These are phyloP conservation scores for Aythya baeri DNA, from an alignment of 2,113 vertebrate species.

Conservation along the genomic window DNA sequence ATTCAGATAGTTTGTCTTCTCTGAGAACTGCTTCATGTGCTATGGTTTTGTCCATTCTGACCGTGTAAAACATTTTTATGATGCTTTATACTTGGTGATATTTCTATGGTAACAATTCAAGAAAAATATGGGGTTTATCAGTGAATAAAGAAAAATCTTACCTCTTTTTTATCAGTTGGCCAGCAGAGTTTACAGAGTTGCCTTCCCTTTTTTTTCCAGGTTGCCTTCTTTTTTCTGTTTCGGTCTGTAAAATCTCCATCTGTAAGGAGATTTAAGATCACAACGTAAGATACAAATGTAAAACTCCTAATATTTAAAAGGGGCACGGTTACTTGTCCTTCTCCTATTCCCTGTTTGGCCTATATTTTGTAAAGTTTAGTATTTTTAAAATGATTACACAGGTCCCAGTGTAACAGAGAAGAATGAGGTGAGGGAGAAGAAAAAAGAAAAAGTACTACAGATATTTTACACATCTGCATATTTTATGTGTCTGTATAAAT, in stretches of 20 bases:
- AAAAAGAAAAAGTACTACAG: neutral
- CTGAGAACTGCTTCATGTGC: neutral
- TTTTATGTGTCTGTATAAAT: neutral
- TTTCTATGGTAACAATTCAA: neutral
- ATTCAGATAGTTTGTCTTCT: neutral
- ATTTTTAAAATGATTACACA: neutral
- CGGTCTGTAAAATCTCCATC: neutral
- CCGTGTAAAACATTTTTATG: neutral
- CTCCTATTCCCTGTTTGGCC: neutral
- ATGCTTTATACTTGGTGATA: neutral
- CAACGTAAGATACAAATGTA: neutral
- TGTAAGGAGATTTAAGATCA: neutral
- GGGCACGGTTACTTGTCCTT: neutral
- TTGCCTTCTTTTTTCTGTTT: conserved; percentile 6
- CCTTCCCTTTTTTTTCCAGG: neutral
- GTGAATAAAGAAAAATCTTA: conserved; percentile 2
- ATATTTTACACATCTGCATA: neutral
- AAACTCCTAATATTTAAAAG: neutral
- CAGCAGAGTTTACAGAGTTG: neutral
- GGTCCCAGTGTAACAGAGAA: neutral
- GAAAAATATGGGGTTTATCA: neutral
- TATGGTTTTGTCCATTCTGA: neutral
- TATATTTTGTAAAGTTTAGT: neutral
- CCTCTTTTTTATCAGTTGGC: conserved; percentile 13
- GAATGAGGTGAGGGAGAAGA: neutral